phyloP scores from a whole-genome alignment of 2,113 vertebrate genomes.

The Amia ocellicauda region DNA sequence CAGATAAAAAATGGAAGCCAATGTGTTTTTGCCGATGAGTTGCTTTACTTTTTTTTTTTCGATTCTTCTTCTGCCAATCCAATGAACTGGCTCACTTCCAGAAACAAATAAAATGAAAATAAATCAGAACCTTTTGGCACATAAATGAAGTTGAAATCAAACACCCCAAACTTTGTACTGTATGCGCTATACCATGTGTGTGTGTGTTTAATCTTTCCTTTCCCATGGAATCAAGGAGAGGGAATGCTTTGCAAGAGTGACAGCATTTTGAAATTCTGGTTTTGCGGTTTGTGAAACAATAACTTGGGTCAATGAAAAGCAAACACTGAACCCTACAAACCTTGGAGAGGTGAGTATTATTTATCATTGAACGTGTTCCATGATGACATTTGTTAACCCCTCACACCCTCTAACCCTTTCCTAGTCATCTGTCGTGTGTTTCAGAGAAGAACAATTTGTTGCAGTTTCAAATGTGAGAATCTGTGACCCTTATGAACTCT shows the following conservation, averaged over 20 bases:
- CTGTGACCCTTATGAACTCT: conserved; percentile 40
- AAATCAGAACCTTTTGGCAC: conserved; percentile 32
- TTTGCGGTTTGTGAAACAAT: too few relatives aligned
- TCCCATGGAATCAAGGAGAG: too few relatives aligned
- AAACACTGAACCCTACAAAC: too few relatives aligned
- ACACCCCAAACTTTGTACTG: conserved; percentile 2
- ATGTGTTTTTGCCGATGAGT: conserved; percentile 49
- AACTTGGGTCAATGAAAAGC: too few relatives aligned
- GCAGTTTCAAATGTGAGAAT: conserved; percentile 40
- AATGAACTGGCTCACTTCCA: conserved; percentile 24
- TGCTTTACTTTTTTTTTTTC: conserved; percentile 36
- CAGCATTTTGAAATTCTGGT: too few relatives aligned
- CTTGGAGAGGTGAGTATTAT: too few relatives aligned
- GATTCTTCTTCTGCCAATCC: conserved; percentile 31
- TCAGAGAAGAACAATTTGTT: conserved; percentile 22
- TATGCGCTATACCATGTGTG: background rate
- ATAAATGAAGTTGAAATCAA: conserved; percentile 21
- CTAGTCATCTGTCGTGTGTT: conserved; percentile 21
- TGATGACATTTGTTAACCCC: too few relatives aligned
- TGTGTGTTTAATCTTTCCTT: too few relatives aligned
- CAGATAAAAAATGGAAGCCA: conserved; percentile 44
- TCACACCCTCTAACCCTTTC: background rate
- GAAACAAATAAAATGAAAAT: conserved; percentile 46
- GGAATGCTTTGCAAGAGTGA: too few relatives aligned
- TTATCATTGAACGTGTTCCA: too few relatives aligned